phyloP scores from a whole-genome alignment of 2,113 vertebrate species.

The Serilophus lunatus region DNA sequence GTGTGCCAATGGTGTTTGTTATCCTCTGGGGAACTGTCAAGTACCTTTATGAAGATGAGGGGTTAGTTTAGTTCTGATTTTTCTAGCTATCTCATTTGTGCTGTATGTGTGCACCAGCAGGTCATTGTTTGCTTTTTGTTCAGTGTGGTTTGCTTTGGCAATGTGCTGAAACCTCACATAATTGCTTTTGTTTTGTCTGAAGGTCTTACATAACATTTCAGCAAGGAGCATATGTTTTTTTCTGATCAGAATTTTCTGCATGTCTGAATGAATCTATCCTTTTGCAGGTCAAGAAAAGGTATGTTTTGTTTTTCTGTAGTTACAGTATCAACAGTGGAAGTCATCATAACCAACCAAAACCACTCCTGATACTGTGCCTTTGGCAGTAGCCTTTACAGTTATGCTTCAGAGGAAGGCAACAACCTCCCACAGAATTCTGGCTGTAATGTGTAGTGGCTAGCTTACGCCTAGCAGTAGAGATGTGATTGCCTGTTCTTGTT shows the following conservation, averaged over 20 bases:
- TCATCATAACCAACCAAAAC: neutral
- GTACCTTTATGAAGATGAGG: slow-evolving; percentile 86
- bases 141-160: slow-evolving; percentile 27
- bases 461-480: slow-evolving; percentile 13
- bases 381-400: neutral
- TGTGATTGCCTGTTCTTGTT: neutral
- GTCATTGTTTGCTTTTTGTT: slow-evolving; percentile 39
- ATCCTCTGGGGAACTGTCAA: slow-evolving; percentile 84
- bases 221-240: slow-evolving; percentile 14
- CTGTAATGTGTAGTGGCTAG: neutral
- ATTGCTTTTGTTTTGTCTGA: slow-evolving; percentile 57
- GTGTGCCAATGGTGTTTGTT: slow-evolving; percentile 86
- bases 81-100: slow-evolving; percentile 15
- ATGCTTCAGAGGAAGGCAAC: neutral
- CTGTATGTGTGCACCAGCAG: neutral
- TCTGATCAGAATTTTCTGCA: slow-evolving; percentile 50
- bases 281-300: slow-evolving; percentile 45
- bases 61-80: slow-evolving; percentile 73
- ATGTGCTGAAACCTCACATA: slow-evolving; percentile 37
- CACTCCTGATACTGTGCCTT: neutral
- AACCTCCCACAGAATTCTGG: neutral
- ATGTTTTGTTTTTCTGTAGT: slow-evolving; percentile 5
- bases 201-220: slow-evolving; percentile 58
- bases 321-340: neutral
- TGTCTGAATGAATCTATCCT: slow-evolving; percentile 53